Conservation (phyloP, 2,888 invertebrate genomes). For the Galerucella calmariensis region DNA sequence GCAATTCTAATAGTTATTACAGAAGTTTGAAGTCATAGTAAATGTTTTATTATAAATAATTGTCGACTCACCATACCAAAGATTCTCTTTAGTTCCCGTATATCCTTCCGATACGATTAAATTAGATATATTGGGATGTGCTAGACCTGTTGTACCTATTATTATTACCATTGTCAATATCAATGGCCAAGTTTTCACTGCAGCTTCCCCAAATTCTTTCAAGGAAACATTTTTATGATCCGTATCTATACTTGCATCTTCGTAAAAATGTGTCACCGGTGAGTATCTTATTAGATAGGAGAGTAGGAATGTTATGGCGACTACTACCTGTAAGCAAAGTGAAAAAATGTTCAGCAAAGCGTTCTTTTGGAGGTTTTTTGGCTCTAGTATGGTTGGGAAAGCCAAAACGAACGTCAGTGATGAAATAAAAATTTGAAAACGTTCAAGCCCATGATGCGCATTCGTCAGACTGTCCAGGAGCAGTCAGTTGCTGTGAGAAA, state of each 20-base stretch:
- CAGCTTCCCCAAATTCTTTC: neutral
- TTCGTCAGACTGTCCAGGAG: no score
- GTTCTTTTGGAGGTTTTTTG: no score
- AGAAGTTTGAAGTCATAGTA: neutral
- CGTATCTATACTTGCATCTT: neutral
- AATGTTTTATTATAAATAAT: neutral
- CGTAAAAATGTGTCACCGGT: conserved; percentile 12
- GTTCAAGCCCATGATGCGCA: no score
- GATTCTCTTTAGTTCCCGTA: conserved; percentile 34
- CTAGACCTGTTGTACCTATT: conserved; percentile 28
- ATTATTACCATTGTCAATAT: conserved; percentile 35
- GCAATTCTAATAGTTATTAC: no score
- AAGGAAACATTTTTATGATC: conserved; percentile 1
- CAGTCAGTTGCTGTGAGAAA: no score
- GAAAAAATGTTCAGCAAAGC: no score
- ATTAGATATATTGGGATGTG: conserved; percentile 45
- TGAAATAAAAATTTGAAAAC: no score
- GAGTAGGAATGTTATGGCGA: conserved; percentile 32
- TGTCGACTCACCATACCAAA: conserved; percentile 44
- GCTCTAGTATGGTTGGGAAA: no score
- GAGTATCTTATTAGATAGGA: conserved; percentile 21
- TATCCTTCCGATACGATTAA: conserved; percentile 47
- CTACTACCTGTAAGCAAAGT: conserved; percentile 14
- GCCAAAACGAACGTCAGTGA: no score
- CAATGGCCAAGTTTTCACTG: conserved; percentile 42